A percentile compares a stretch with the other conserved stretches of the same genome.
Evolutionary conservation across 2,888 invertebrate species (phyloP).

Genomic region (Eristalis tenax): DNA sequence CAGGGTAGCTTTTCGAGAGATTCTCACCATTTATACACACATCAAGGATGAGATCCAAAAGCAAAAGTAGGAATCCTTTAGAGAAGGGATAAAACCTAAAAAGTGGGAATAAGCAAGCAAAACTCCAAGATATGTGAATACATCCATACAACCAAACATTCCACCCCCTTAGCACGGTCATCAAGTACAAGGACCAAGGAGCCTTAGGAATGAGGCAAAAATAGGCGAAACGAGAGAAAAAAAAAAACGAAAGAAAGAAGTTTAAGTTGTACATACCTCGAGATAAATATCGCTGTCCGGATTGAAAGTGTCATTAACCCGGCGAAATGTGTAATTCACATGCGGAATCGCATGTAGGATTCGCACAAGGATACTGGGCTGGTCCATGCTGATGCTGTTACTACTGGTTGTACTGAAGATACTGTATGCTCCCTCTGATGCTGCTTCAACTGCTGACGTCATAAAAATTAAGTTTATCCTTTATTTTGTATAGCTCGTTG

Average conservation of each 20-base stretch:
- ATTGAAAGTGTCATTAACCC: slow-evolving; percentile 95
- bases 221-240: background rate
- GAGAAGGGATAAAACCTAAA: slow-evolving; percentile 21
- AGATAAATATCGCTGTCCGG: slow-evolving; percentile 93
- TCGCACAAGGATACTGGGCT: slow-evolving; percentile 91
- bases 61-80: slow-evolving; percentile 39
- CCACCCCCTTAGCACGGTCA: background rate
- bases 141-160: slow-evolving; percentile 1
- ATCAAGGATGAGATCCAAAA: slow-evolving; percentile 44
- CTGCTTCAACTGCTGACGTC: slow-evolving; percentile 56
- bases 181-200: background rate
- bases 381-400: slow-evolving; percentile 84
- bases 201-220: slow-evolving; percentile 6
- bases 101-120: slow-evolving; percentile 21
- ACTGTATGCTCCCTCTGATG: slow-evolving; percentile 48
- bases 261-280: slow-evolving; percentile 85
- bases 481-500: slow-evolving; percentile 32
- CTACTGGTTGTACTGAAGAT: background rate
- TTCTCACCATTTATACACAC: slow-evolving; percentile 66
- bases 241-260: background rate
- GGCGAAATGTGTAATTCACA: slow-evolving; percentile 93
- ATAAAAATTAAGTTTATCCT: slow-evolving; percentile 70
- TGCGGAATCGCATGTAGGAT: slow-evolving; percentile 95
- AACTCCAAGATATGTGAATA: slow-evolving; percentile 51
- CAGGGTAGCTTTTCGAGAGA: slow-evolving; percentile 36